Percentiles rank a stretch among this genome's conserved stretches.
phyloP scores from a whole-genome alignment of 2,888 invertebrate species.

The Drosophila melanosoma region DNA sequence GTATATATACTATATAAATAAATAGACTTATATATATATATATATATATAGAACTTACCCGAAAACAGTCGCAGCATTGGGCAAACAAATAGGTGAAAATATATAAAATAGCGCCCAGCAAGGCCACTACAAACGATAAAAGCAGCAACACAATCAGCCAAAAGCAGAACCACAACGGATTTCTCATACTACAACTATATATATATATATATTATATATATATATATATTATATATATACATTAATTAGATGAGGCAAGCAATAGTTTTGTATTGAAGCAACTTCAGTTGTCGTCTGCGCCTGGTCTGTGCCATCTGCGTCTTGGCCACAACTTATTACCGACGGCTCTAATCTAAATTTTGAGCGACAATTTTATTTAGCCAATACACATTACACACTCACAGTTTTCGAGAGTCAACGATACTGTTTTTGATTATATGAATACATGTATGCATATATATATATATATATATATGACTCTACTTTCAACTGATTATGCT shows the following conservation, averaged over 20 bases:
- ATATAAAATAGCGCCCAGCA: slow-evolving; percentile 39
- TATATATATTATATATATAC: background rate
- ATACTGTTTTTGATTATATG: background rate
- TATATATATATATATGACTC: background rate
- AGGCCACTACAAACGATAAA: slow-evolving; percentile 35
- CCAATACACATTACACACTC: background rate
- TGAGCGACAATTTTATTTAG: slow-evolving; percentile 13
- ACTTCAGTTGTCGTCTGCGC: slow-evolving; percentile 21
- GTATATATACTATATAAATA: background rate
- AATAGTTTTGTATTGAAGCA: slow-evolving; percentile 5
- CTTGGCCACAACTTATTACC: slow-evolving; percentile 4
- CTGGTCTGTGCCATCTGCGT: slow-evolving; percentile 12
- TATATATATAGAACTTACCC: slow-evolving; percentile 22
- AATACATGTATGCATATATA: background rate
- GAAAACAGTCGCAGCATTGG: slow-evolving; percentile 46
- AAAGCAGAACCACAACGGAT: slow-evolving; percentile 49
- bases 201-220: background rate
- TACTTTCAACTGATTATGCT: slow-evolving; percentile 3
- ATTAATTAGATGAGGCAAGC: background rate
- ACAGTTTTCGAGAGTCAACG: background rate
- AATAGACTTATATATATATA: too few species aligned
- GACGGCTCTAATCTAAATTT: slow-evolving; percentile 9
- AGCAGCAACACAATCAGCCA: slow-evolving; percentile 40
- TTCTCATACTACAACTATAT: slow-evolving; percentile 26
- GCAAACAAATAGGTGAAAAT: slow-evolving; percentile 36